Percentiles rank a stretch among this genome's conserved stretches.
Evolutionary conservation across 92 coral and sea anemone species (phyloP).

Genomic region (Porites rus): DNA sequence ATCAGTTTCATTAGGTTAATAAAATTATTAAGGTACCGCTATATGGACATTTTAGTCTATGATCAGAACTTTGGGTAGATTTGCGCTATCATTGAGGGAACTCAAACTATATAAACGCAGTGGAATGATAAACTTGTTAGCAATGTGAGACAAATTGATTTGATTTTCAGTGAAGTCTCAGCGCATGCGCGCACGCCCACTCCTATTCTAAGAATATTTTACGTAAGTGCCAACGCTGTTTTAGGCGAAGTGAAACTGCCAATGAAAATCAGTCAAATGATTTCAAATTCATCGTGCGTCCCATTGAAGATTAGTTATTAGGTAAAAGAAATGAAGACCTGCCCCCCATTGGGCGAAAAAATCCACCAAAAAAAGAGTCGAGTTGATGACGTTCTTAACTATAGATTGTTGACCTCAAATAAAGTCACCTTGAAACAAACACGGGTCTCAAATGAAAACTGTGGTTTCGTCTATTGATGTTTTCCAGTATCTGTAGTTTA

Average conservation of each 20-base stretch:
- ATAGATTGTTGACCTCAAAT: conserved; percentile 37
- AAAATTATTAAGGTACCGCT: conserved; percentile 3
- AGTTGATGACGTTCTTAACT: conserved; percentile 11
- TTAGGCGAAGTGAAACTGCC: conserved; percentile 14
- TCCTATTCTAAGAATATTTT: not conserved
- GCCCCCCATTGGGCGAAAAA: conserved; percentile 40
- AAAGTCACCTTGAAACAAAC: conserved; percentile 4
- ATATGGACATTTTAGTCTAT: not conserved
- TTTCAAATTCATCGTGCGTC: conserved; percentile 7
- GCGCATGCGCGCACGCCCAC: conserved; percentile 37
- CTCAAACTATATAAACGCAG: not conserved
- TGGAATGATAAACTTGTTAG: conserved; percentile 8
- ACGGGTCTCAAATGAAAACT: conserved; percentile 12
- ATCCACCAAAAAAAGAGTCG: not conserved
- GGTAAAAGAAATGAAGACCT: not conserved
- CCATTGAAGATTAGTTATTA: conserved; percentile 20
- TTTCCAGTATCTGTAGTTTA: conserved; percentile 25
- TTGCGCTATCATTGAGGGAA: not conserved
- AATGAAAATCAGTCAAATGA: conserved; percentile 26
- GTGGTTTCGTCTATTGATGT: conserved; percentile 20
- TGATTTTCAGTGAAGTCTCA: conserved; percentile 15
- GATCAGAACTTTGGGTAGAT: not conserved
- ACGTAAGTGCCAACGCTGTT: conserved; percentile 23
- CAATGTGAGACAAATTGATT: conserved; percentile 30
- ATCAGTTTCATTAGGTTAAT: not conserved